Evolutionary conservation across 1,140 invertebrate genomes (phyloP).

Genomic region (Aphelinus atriplicis): DNA sequence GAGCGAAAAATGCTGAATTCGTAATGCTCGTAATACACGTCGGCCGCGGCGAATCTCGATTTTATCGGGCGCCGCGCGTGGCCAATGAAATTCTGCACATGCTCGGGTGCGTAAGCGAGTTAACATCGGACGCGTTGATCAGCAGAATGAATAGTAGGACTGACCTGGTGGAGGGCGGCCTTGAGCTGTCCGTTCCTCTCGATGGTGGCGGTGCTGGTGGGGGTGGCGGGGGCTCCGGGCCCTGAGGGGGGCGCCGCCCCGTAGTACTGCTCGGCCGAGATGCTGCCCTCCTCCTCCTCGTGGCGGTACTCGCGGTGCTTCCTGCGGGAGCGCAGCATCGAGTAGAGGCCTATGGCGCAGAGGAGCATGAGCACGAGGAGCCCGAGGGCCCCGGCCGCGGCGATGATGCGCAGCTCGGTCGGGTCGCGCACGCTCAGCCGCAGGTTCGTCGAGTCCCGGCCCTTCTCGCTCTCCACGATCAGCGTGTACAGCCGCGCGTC

Average conservation of each 20-base stretch:
- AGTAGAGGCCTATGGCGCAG: constrained; percentile 54
- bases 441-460: constrained; percentile 59
- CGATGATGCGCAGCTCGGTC: constrained; percentile 59
- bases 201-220: background rate
- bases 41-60: no score
- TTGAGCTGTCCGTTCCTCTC: constrained; percentile 31
- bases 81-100: no score
- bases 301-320: constrained; percentile 56
- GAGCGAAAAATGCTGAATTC: no score
- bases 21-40: no score
- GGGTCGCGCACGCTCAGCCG: constrained; percentile 59
- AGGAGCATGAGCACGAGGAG: constrained; percentile 56
- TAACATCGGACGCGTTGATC: no score
- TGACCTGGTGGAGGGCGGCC: constrained; percentile 25
- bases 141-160: background rate
- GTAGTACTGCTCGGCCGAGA: constrained; percentile 59
- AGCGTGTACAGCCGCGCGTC: constrained; percentile 61
- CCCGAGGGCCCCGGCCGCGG: constrained; percentile 55
- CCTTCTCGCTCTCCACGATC: constrained; percentile 60
- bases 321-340: constrained; percentile 46
- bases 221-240: background rate
- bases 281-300: constrained; percentile 60
- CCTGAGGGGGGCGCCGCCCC: background rate
- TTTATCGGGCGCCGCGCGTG: no score
- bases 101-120: no score